phyloP scores from a whole-genome alignment of 2,113 vertebrate genomes.

The Ovis canadensis region DNA sequence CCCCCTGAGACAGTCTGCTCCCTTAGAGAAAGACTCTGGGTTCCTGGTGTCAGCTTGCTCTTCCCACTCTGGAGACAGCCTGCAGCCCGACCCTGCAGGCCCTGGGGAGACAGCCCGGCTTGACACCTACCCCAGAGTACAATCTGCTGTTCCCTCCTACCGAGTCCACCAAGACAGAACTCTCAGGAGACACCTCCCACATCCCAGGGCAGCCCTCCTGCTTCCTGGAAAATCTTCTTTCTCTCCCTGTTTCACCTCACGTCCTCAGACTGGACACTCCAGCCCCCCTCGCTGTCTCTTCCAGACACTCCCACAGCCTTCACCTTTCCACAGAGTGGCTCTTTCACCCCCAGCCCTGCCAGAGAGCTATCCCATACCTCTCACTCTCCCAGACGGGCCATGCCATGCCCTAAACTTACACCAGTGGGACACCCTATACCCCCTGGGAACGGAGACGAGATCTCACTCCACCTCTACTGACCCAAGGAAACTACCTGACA shows the following conservation, averaged over 20 bases:
- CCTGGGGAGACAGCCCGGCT: neutral
- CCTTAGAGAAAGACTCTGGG: neutral
- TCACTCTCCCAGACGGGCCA: neutral
- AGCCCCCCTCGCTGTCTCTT: neutral
- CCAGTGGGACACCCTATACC: neutral
- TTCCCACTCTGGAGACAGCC: neutral
- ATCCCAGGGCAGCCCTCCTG: neutral
- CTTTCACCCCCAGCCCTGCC: neutral
- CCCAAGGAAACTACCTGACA: neutral
- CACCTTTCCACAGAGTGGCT: neutral
- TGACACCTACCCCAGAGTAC: neutral
- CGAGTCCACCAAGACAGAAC: neutral
- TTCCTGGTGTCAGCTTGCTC: neutral
- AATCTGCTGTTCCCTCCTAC: neutral
- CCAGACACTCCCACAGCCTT: no score
- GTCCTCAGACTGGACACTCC: rapidly evolving
- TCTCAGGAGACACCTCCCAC: neutral
- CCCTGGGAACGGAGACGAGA: neutral
- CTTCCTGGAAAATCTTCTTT: neutral
- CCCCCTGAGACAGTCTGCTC: neutral
- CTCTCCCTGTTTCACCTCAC: neutral
- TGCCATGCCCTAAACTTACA: neutral
- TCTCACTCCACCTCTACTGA: neutral
- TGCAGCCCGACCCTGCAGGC: neutral
- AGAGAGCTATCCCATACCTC: neutral